These are phyloP conservation scores for Nemotelus nigrinus DNA, from an alignment of 2,888 invertebrate species.

Conservation along the genomic window DNA sequence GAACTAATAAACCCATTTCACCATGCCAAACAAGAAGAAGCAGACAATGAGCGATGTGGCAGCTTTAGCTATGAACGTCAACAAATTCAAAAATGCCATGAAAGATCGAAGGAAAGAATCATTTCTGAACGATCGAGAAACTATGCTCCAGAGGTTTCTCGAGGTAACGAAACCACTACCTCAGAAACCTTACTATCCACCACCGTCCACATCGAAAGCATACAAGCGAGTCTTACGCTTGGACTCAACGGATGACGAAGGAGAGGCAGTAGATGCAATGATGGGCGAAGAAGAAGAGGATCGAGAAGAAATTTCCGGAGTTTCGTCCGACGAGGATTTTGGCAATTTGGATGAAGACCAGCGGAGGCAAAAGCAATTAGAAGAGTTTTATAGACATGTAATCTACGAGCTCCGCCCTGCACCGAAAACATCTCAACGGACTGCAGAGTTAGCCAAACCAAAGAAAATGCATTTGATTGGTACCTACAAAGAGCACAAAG, in stretches of 20 bases:
- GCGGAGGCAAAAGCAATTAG: background rate
- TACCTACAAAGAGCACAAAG: background rate
- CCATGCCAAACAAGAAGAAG: background rate
- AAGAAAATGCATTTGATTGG: background rate
- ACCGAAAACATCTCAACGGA: constrained; percentile 19
- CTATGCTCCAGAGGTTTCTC: background rate
- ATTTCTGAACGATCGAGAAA: background rate
- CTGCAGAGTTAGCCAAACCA: constrained; percentile 8
- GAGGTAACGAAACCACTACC: constrained; percentile 5
- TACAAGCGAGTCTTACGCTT: background rate
- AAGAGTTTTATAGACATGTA: constrained; percentile 13
- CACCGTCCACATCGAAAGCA: background rate
- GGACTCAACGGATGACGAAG: background rate
- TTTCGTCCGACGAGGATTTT: background rate
- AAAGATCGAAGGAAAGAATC: no score
- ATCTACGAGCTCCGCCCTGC: constrained; percentile 11
- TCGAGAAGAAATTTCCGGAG: background rate
- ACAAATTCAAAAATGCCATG: background rate
- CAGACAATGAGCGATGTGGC: background rate
- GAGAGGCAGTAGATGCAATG: background rate
- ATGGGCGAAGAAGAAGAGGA: background rate
- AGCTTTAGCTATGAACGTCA: background rate
- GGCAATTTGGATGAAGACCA: background rate
- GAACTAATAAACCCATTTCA: no score
- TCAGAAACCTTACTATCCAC: background rate